Conservation (phyloP, 2,113 vertebrate species). For the Archocentrus centrarchus region DNA sequence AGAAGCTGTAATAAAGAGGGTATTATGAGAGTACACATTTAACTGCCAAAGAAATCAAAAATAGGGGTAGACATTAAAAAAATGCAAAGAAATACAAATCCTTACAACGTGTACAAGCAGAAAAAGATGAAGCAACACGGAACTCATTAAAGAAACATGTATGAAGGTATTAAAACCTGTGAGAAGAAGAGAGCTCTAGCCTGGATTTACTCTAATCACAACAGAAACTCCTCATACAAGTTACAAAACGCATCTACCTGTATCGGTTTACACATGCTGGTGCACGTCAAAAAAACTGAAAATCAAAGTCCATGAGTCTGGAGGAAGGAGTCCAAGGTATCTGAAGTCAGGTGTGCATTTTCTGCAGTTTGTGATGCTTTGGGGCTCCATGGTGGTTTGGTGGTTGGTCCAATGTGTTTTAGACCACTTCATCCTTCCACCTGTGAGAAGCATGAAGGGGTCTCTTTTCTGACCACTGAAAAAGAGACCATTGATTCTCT, state of each 20-base stretch:
- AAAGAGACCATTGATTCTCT: not conserved
- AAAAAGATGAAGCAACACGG: not conserved
- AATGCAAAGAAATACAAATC: not conserved
- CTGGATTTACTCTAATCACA: not conserved
- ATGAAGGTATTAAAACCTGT: too few relatives aligned
- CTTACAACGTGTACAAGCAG: not conserved
- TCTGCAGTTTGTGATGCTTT: not conserved
- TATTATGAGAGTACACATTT: not conserved
- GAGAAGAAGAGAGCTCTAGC: not conserved
- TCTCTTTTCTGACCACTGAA: too few relatives aligned
- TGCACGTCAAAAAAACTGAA: not conserved
- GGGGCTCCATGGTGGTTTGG: not conserved
- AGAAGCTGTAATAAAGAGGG: not conserved
- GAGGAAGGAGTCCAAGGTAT: not conserved
- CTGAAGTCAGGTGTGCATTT: not conserved
- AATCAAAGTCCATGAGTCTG: not conserved
- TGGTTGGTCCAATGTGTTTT: not conserved
- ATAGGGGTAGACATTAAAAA: too few relatives aligned
- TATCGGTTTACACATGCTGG: not conserved
- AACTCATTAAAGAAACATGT: not conserved
- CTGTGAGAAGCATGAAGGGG: not conserved
- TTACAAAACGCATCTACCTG: fast-evolving
- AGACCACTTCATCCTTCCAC: not conserved
- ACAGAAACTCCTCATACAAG: not conserved
- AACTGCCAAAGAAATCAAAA: not conserved